Evolutionary conservation across 2,888 invertebrate genomes (phyloP), one percentile per base, ranked within the genome.

Genomic region (Mesorhabditis sp.): DNA sequence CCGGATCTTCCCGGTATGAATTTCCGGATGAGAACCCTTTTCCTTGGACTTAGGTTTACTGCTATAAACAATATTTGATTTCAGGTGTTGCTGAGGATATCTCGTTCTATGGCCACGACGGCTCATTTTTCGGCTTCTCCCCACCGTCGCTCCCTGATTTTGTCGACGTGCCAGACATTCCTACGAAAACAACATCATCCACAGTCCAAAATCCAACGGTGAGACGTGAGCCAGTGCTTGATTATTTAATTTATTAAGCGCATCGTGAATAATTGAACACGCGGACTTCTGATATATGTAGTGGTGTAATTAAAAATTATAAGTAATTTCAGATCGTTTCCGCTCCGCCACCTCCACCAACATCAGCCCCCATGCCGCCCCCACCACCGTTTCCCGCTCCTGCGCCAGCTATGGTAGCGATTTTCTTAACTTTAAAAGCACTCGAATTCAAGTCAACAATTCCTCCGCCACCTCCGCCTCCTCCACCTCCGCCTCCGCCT

Each of bases 381-480:
- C 15, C 67, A 5, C 70, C 67, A 2, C 65, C 74, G 10, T 65
- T 69, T 67, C 13, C 65, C 0, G 58, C 71, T n/a, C 43, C 68
- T 41, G 42, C 67, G 41, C n/a, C 28, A 4, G 44, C 65, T 62
- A 62, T 65, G 10, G 41, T 44, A 28, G 7, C 65, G 15, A 4
- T 28, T 63, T 15, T 63, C 7, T 15, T 63, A 63, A 15, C 41
- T 63, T n/a, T 63, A 41, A 63, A 15, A 41, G n/a, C 65, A 13
- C 43, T 43, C 3, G 4, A 5, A 4, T 65, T 43, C 15, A 41
- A 28, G 45, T n/a, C 68, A 4, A 13, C 58, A 45, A 62, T 73
- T 1, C 70, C 73, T 45, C 62, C 73, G 4, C 43, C 68, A 15
- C 45, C 70, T 13, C 64, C 74, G 5, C 70, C 72, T 43, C 70